Evolutionary conservation across 2,113 vertebrate species (phyloP).

Genomic region (Fregata magnificens): DNA sequence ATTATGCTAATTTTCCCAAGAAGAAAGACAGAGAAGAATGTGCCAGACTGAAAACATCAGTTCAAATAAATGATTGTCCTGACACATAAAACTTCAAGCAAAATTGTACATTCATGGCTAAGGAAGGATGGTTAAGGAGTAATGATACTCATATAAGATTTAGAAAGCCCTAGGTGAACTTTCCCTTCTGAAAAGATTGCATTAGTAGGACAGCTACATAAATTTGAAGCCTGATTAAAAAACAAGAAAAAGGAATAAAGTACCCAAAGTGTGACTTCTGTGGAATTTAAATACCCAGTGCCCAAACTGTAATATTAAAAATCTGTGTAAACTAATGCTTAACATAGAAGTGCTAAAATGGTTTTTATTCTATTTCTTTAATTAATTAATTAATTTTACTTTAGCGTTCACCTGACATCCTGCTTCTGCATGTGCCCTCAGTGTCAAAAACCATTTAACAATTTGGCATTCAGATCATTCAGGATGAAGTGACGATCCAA

Average conservation of each 20-base stretch:
- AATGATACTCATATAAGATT: constrained; percentile 51
- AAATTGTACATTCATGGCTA: constrained; percentile 5
- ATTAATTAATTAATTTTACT: neutral
- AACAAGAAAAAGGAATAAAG: neutral
- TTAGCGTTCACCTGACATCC: neutral
- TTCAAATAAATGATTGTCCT: constrained; percentile 36
- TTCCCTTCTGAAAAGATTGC: constrained; percentile 12
- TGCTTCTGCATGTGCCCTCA: neutral
- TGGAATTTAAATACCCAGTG: neutral
- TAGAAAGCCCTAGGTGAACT: constrained; percentile 46
- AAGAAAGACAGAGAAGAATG: constrained; percentile 34
- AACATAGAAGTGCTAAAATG: neutral
- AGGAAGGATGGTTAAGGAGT: constrained; percentile 30
- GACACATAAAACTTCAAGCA: constrained; percentile 35
- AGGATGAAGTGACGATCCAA: neutral
- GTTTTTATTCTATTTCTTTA: neutral
- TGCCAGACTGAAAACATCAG: constrained; percentile 11
- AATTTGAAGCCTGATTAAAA: neutral
- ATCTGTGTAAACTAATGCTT: neutral
- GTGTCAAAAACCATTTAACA: neutral
- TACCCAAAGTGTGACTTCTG: neutral
- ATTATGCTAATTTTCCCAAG: constrained; percentile 25
- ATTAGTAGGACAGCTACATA: constrained; percentile 29
- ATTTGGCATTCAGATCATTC: neutral
- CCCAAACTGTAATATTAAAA: neutral